Evolutionary conservation across 2,797 vertebrate genomes (phyloP).

Genomic region (Gephyroberyx darwinii): DNA sequence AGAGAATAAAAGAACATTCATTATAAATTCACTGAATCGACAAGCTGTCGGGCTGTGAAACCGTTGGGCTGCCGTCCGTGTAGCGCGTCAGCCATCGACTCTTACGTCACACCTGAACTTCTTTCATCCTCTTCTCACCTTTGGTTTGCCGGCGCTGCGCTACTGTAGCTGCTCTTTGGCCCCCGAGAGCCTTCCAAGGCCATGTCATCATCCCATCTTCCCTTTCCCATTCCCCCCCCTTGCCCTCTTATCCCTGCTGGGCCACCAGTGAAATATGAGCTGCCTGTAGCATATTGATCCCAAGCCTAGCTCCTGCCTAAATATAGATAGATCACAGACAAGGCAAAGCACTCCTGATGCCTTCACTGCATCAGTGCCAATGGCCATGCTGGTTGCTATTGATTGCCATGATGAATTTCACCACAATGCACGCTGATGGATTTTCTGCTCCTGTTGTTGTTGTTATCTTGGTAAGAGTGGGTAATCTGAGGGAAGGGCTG

Average conservation of each 20-base stretch:
- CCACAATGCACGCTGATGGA: constrained; percentile 52
- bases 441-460: constrained; percentile 47
- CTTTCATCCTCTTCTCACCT: constrained; percentile 49
- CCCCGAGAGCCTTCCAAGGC: constrained; percentile 46
- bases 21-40: constrained; percentile 80
- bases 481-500: constrained; percentile 55
- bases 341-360: constrained; percentile 48
- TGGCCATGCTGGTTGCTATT: constrained; percentile 59
- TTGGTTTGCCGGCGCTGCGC: constrained; percentile 30
- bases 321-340: constrained; percentile 72
- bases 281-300: constrained; percentile 74
- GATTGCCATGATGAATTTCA: constrained; percentile 71
- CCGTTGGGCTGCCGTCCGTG: constrained; percentile 43
- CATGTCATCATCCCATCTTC: constrained; percentile 57
- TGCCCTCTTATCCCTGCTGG: constrained; percentile 47
- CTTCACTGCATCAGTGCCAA: constrained; percentile 51
- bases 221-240: constrained; percentile 17
- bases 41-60: constrained; percentile 70
- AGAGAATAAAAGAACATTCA: constrained; percentile 73
- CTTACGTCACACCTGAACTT: constrained; percentile 52
- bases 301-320: constrained; percentile 60
- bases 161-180: constrained; percentile 35
- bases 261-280: constrained; percentile 71
- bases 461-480: constrained; percentile 29
- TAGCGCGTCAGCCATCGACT: constrained; percentile 59